These are phyloP conservation scores for Gallinago undulata DNA, from an alignment of 2,113 vertebrate species.

Conservation along the genomic window DNA sequence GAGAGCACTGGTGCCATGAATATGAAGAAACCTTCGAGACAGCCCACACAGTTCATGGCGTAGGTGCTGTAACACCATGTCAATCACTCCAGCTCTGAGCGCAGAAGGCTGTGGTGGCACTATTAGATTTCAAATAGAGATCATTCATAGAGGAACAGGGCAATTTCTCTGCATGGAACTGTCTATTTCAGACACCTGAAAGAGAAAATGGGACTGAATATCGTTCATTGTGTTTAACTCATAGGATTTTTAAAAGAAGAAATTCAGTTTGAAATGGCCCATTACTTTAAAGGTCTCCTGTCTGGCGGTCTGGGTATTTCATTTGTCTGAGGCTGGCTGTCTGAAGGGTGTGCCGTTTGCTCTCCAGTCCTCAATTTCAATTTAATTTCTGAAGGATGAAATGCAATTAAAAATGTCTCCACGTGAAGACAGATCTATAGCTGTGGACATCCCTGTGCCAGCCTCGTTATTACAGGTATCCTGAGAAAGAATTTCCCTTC, in stretches of 20 bases:
- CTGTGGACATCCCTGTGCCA: neutral
- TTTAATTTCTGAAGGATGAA: neutral
- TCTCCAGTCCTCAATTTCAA: neutral
- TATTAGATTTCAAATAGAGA: neutral
- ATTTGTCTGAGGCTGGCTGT: neutral
- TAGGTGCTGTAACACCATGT: neutral
- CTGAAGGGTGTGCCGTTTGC: neutral
- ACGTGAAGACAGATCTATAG: neutral
- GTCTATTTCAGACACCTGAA: neutral
- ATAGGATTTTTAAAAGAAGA: constrained; percentile 18
- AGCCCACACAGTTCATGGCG: neutral
- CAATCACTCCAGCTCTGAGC: neutral
- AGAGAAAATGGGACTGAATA: neutral
- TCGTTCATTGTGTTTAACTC: neutral
- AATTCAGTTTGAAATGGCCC: neutral
- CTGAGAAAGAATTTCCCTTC: neutral
- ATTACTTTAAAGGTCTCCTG: neutral
- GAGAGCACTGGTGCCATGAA: neutral
- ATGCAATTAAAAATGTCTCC: neutral
- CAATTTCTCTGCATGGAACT: neutral
- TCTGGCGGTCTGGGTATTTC: neutral
- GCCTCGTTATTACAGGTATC: neutral
- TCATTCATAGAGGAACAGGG: neutral
- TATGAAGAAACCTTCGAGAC: neutral
- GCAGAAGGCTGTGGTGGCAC: neutral